phyloP scores from a whole-genome alignment of 2,113 vertebrate species.

The Pollimyrus isidori region DNA sequence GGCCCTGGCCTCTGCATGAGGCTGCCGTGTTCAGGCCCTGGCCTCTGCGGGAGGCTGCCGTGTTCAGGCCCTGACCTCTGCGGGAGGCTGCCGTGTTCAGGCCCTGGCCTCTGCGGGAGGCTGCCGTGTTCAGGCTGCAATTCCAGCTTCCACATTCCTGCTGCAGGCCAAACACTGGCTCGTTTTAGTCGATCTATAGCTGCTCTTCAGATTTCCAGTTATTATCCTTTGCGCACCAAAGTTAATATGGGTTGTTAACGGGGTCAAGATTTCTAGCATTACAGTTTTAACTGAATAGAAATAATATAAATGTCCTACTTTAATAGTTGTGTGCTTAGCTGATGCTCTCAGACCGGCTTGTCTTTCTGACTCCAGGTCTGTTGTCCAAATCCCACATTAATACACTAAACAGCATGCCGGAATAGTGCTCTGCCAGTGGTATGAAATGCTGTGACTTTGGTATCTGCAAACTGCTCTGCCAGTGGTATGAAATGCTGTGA shows the following conservation, averaged over 20 bases:
- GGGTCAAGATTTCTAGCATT: neutral
- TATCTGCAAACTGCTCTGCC: no score
- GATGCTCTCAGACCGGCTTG: neutral
- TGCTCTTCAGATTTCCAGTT: no score
- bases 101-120: no score
- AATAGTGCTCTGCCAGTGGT: neutral
- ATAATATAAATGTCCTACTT: neutral
- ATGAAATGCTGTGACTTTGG: no score
- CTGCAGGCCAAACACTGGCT: neutral
- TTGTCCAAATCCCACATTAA: neutral
- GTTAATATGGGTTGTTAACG: no score
- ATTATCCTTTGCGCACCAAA: no score
- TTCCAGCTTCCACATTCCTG: neutral
- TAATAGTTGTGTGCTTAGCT: neutral
- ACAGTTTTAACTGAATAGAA: neutral
- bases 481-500: no score
- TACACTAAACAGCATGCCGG: neutral
- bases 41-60: neutral
- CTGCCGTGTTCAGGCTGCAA: neutral
- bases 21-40: neutral
- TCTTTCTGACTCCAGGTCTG: neutral
- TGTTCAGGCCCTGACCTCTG: no score
- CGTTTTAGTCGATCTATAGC: neutral
- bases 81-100: no score
- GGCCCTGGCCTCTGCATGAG: no score